Conservation (phyloP, 2,113 vertebrate species). For the Bubo blakistoni region DNA sequence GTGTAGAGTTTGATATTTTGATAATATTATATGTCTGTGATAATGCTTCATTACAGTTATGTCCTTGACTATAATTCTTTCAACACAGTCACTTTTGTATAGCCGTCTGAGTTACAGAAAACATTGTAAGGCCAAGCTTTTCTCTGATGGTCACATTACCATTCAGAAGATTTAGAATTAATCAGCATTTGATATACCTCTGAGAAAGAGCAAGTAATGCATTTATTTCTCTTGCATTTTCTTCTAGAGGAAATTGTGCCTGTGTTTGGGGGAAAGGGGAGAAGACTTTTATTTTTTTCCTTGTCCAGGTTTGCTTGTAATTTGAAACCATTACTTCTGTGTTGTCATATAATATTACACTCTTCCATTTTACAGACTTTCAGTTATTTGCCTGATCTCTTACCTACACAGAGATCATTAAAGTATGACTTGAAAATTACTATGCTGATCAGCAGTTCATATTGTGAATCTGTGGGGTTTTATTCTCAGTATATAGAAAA, state of each 20-base stretch:
- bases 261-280: not conserved
- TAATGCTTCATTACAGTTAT: slow-evolving; percentile 49
- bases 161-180: slow-evolving; percentile 7
- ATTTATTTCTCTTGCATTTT: not conserved
- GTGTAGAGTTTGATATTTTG: slow-evolving; percentile 45
- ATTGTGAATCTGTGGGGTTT: not conserved
- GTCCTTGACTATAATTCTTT: slow-evolving; percentile 57
- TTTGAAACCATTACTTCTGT: not conserved
- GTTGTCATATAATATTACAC: not conserved
- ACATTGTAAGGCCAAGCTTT: not conserved
- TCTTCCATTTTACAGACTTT: not conserved
- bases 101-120: not conserved
- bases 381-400: not conserved
- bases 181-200: not conserved
- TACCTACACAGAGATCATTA: not conserved
- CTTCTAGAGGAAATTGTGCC: not conserved
- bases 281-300: not conserved
- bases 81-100: slow-evolving; percentile 3
- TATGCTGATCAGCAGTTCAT: not conserved
- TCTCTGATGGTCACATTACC: not conserved
- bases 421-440: not conserved
- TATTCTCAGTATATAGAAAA: not conserved
- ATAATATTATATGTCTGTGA: slow-evolving; percentile 28
- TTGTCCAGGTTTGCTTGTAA: not conserved
- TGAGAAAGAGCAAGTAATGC: not conserved